phyloP scores from a whole-genome alignment of 1,140 invertebrate genomes.

The Diabrotica virgifera region DNA sequence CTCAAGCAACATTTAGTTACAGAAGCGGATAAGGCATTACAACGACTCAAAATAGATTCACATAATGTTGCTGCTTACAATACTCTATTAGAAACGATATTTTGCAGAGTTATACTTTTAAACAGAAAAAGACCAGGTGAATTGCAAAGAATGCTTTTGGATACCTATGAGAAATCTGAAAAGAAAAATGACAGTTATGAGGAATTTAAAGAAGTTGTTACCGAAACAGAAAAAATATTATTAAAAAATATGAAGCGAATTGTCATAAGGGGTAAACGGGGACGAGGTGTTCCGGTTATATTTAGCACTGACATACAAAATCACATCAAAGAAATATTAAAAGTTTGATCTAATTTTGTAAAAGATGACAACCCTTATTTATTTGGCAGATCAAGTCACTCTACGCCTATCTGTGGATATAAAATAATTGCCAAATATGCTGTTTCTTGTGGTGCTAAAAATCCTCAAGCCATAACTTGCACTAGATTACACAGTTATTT shows the following conservation, averaged over 20 bases:
- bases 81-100: conserved; percentile 33
- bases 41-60: conserved; percentile 17
- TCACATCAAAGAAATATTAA: conserved; percentile 19
- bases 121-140: conserved; percentile 36
- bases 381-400: conserved; percentile 19
- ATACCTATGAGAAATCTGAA: neutral
- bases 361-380: conserved; percentile 25
- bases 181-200: conserved; percentile 13
- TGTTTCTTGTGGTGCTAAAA: conserved; percentile 20
- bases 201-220: conserved; percentile 25
- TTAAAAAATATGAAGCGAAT: conserved; percentile 25
- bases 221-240: conserved; percentile 23
- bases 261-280: conserved; percentile 28
- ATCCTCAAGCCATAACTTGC: conserved; percentile 22
- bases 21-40: conserved; percentile 21
- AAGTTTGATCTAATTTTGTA: conserved; percentile 18
- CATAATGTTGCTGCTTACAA: conserved; percentile 28
- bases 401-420: conserved; percentile 11
- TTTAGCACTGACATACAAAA: conserved; percentile 23
- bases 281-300: conserved; percentile 25
- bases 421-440: conserved; percentile 20
- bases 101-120: conserved; percentile 31
- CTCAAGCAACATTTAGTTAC: conserved; percentile 39
- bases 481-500: conserved; percentile 43
- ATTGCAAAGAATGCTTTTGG: conserved; percentile 21